A percentile compares a stretch with the other conserved stretches of the same genome.
Conservation (phyloP, 1,140 invertebrate genomes). For the Ceratosolen solmsi region DNA sequence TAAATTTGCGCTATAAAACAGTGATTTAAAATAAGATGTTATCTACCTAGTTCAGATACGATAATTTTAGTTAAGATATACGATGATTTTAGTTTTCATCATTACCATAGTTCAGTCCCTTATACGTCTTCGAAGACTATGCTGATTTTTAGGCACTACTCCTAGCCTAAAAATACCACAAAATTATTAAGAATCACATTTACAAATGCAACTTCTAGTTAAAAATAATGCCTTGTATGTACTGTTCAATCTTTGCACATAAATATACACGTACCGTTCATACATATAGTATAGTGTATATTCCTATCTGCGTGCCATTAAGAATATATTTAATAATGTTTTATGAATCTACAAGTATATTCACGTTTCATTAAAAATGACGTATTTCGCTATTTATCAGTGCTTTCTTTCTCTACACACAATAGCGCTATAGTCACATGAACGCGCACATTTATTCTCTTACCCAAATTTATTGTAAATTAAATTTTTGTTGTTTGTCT, state of each 20-base stretch:
- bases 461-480: no score
- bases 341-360: conserved; percentile 36
- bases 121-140: conserved; percentile 29
- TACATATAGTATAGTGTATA: conserved; percentile 16
- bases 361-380: conserved; percentile 24
- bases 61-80: conserved; percentile 30
- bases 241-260: conserved; percentile 36
- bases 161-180: conserved; percentile 62
- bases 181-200: conserved; percentile 59
- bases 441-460: conserved; percentile 28
- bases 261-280: conserved; percentile 45
- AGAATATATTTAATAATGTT: conserved; percentile 19
- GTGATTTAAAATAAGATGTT: conserved; percentile 23
- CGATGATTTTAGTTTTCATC: conserved; percentile 28
- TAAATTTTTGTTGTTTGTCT: no score
- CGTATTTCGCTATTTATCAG: conserved; percentile 34
- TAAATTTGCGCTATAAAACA: background rate
- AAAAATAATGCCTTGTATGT: conserved; percentile 44
- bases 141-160: conserved; percentile 64
- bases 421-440: background rate
- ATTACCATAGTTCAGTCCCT: conserved; percentile 32
- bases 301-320: conserved; percentile 14
- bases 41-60: conserved; percentile 12
- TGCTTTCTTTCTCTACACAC: conserved; percentile 2
- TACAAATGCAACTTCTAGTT: conserved; percentile 53